These are phyloP conservation scores for Chrysocyon brachyurus DNA, from an alignment of 2,797 vertebrate genomes.

Conservation along the genomic window DNA sequence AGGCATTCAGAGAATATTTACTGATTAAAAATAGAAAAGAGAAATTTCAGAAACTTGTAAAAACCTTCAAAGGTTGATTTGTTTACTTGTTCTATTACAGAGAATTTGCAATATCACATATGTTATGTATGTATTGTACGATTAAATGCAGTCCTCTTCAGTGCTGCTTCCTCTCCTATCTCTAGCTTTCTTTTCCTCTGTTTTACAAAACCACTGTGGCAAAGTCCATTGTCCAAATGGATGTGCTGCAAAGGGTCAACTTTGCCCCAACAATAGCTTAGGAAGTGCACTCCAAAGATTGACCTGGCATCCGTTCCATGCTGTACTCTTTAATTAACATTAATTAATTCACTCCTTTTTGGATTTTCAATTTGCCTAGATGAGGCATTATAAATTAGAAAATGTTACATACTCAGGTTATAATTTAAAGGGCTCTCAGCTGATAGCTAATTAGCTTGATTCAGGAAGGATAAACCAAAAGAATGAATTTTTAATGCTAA, in stretches of 20 bases:
- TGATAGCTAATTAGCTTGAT: constrained; percentile 81
- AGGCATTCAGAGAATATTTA: neutral
- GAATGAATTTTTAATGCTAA: constrained; percentile 80
- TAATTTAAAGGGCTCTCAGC: constrained; percentile 68
- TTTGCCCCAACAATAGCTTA: neutral
- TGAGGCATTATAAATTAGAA: constrained; percentile 79
- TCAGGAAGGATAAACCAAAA: constrained; percentile 71
- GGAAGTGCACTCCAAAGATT: neutral
- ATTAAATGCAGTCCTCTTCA: neutral
- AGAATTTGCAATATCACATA: neutral
- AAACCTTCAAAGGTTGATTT: neutral
- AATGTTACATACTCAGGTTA: constrained; percentile 69
- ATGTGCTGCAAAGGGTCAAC: neutral
- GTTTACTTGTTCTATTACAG: neutral
- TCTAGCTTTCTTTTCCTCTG: neutral
- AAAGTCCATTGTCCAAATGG: neutral
- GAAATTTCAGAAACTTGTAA: neutral
- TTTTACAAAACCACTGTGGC: neutral
- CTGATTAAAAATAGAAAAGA: neutral
- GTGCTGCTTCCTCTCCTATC: neutral
- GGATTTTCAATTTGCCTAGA: constrained; percentile 79
- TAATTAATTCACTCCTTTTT: constrained; percentile 80
- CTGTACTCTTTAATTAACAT: constrained; percentile 78
- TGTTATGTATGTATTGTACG: neutral
- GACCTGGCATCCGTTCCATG: constrained; percentile 60